A percentile compares a stretch with the other conserved stretches of the same genome.
These are phyloP conservation scores for Heterodera schachtii DNA, from an alignment of 1,140 invertebrate genomes.

Conservation along the genomic window DNA sequence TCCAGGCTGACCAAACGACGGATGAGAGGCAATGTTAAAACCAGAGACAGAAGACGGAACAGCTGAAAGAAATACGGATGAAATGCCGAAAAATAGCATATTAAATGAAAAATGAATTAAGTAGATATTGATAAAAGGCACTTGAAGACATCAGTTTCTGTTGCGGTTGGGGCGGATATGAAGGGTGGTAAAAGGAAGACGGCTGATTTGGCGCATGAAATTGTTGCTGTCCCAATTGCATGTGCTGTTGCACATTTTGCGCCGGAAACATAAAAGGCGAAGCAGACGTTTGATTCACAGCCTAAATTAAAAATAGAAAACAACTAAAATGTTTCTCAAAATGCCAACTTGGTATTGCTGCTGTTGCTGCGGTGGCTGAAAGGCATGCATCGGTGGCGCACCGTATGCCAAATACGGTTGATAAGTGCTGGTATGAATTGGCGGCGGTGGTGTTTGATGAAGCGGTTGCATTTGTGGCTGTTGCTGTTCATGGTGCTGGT, in stretches of 20 bases:
- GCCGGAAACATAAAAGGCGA: not conserved
- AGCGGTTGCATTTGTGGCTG: not conserved
- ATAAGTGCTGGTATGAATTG: slow-evolving; percentile 47
- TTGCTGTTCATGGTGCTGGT: not conserved
- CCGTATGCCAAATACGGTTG: slow-evolving; percentile 55
- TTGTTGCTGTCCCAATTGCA: slow-evolving; percentile 10
- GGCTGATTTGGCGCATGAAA: slow-evolving; percentile 8
- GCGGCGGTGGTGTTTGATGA: slow-evolving; percentile 37
- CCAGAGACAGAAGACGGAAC: not conserved
- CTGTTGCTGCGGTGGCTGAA: slow-evolving; percentile 20
- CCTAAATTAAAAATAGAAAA: slow-evolving; percentile 4
- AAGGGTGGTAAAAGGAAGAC: not conserved
- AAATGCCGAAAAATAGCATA: not conserved
- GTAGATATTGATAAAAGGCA: not conserved
- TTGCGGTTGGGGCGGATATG: not conserved
- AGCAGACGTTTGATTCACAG: not conserved
- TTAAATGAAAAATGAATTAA: not conserved
- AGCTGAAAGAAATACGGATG: not conserved
- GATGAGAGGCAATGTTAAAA: not conserved
- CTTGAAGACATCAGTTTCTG: not conserved
- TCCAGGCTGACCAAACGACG: not conserved
- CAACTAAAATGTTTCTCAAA: slow-evolving; percentile 1
- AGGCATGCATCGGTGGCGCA: slow-evolving; percentile 40
- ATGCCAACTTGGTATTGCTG: slow-evolving; percentile 17
- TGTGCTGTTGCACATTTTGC: slow-evolving; percentile 17